These are phyloP conservation scores for Pelecanoides urinatrix DNA, from an alignment of 2,113 vertebrate genomes.

Conservation along the genomic window DNA sequence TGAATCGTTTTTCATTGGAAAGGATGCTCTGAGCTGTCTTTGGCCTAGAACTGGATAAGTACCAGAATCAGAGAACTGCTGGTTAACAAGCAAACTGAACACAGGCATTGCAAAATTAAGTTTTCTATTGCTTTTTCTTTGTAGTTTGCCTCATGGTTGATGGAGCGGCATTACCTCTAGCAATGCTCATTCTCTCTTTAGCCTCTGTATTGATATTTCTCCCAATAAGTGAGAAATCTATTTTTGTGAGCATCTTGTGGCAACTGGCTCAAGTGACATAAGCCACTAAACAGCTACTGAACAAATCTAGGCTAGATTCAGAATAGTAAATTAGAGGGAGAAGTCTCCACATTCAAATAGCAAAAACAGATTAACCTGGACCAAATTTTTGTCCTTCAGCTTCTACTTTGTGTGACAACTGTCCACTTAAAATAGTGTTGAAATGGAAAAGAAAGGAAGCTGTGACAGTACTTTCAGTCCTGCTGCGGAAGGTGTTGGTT, in stretches of 20 bases:
- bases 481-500: background rate
- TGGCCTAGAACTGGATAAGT: background rate
- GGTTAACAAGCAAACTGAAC: background rate
- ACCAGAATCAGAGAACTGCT: background rate
- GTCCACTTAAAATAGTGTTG: background rate
- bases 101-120: background rate
- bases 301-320: slow-evolving; percentile 15
- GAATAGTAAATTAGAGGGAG: slow-evolving; percentile 4
- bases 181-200: background rate
- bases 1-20: background rate
- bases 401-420: background rate
- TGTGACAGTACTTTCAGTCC: background rate
- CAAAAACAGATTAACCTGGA: background rate
- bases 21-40: background rate
- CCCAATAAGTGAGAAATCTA: slow-evolving; percentile 33
- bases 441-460: background rate
- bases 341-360: background rate
- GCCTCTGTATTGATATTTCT: slow-evolving; percentile 25
- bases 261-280: background rate
- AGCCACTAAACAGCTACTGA: slow-evolving; percentile 27
- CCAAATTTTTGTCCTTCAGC: background rate
- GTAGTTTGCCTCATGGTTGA: background rate
- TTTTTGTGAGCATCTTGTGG: slow-evolving; percentile 42
- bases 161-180: background rate
- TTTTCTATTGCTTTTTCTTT: background rate